Percentiles rank a stretch among this genome's conserved stretches.
These are phyloP conservation scores for Phalacrocorax pelagicus DNA, from an alignment of 2,113 vertebrate genomes.

Conservation along the genomic window DNA sequence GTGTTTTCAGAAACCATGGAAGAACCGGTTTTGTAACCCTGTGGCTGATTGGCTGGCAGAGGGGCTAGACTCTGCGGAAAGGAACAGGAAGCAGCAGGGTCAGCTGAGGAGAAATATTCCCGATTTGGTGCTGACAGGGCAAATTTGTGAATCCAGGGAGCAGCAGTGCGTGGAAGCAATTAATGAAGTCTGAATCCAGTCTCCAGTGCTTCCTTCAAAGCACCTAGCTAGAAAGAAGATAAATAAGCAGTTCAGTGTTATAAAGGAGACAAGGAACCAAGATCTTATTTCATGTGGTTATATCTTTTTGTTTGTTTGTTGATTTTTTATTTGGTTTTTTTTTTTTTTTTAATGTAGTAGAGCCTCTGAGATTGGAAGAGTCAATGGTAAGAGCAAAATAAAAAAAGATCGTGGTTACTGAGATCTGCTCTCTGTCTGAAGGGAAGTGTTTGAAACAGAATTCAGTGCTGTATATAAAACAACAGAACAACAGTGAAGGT, in stretches of 20 bases:
- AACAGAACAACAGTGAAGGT: background rate
- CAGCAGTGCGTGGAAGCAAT: background rate
- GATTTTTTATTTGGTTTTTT: no score
- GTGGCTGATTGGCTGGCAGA: background rate
- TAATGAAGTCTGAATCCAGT: conserved; percentile 8
- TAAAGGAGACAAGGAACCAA: background rate
- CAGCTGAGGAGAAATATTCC: background rate
- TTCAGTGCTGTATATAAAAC: background rate
- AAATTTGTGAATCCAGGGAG: background rate
- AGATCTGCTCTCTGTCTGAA: background rate
- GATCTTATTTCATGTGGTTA: background rate
- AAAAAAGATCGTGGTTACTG: background rate
- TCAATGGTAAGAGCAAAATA: background rate
- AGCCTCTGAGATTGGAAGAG: background rate
- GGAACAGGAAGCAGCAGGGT: background rate
- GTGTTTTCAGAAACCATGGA: background rate
- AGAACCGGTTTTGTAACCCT: background rate
- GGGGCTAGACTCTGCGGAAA: background rate
- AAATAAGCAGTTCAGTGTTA: background rate
- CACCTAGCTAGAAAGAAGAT: background rate
- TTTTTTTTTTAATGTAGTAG: background rate
- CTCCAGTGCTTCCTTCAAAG: background rate
- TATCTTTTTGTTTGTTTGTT: background rate
- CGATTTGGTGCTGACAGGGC: background rate
- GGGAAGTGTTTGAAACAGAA: background rate